Percentiles rank a stretch among this genome's conserved stretches.
phyloP scores from a whole-genome alignment of 2,797 vertebrate genomes.

The Novumbra hubbsi region DNA sequence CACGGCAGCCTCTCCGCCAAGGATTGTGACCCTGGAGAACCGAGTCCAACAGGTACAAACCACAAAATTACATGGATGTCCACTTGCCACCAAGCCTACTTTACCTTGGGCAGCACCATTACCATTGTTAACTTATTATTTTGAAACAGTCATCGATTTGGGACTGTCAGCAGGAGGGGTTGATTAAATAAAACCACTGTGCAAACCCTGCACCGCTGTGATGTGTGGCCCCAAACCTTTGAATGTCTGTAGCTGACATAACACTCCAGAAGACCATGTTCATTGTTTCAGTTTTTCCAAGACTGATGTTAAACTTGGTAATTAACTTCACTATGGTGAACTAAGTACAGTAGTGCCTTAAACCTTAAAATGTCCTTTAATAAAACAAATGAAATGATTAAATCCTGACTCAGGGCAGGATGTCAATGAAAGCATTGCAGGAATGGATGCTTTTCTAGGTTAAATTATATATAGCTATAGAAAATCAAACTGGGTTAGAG shows the following conservation, averaged over 20 bases:
- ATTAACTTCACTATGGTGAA: too few species aligned
- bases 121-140: neutral
- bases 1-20: neutral
- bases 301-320: neutral
- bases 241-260: neutral
- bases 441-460: neutral
- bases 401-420: neutral
- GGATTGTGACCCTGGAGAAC: slow-evolving; percentile 6
- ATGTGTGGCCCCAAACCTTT: neutral
- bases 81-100: neutral
- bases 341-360: neutral
- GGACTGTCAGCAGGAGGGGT: neutral
- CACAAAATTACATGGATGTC: neutral
- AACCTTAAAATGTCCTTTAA: neutral
- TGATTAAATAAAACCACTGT: neutral
- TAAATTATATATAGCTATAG: neutral
- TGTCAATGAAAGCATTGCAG: neutral
- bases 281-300: neutral
- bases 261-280: neutral
- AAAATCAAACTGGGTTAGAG: neutral
- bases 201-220: neutral
- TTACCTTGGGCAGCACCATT: neutral
- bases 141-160: neutral
- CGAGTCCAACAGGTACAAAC: slow-evolving; percentile 40
- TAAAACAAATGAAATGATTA: neutral